Evolutionary conservation across 2,888 invertebrate species (phyloP), one percentile per base, ranked within the genome.

Genomic region (Diabrotica balteata): DNA sequence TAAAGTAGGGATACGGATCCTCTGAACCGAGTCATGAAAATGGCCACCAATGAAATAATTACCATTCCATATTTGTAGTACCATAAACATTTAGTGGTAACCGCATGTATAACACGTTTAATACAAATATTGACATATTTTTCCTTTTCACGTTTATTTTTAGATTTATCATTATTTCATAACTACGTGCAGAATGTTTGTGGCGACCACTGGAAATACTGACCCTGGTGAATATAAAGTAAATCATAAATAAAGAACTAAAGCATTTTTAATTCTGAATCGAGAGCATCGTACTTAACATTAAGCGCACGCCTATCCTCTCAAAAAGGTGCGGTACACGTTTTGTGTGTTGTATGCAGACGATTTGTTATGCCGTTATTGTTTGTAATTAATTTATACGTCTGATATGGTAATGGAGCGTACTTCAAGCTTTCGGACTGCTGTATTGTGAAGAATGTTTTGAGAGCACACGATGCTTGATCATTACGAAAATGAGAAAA

Each of bases 341-440:
- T 63, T 66, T 68, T 71, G 64, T 65, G 64, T 65, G 62, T 66
- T 68, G 67, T 68, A 64, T 68, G 72, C 67, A 55, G 66, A 64
- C 66, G 67, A 69, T 69, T 63, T 68, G 66, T 68, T 69, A 66
- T 70, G 72, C 70, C 72, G 75, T 76, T 77, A 77, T 79, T 76
- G 77, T 76, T 74, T 72, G 75, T 76, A 77, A 79, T 79, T 77
- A 79, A 79, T 79, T 78, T 78, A 78, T 77, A 72, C 72, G 77
- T 75, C 77, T 76, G 74, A 70, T 76, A 79, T 79, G 79, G 71
- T 77, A 78, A 79, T 79, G 63, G 67, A 61, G 63, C 54, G 52
- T 66, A 64, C 66, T 70, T 54, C 60, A 59, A 66, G 66, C 47
- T 63, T 46, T 59, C 58, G 53, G 59, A 58, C 54, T 62, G 45